Evolutionary conservation across 2,113 vertebrate genomes (phyloP), one percentile per base, ranked within the genome.

Genomic region (Eleginops maclovinus): DNA sequence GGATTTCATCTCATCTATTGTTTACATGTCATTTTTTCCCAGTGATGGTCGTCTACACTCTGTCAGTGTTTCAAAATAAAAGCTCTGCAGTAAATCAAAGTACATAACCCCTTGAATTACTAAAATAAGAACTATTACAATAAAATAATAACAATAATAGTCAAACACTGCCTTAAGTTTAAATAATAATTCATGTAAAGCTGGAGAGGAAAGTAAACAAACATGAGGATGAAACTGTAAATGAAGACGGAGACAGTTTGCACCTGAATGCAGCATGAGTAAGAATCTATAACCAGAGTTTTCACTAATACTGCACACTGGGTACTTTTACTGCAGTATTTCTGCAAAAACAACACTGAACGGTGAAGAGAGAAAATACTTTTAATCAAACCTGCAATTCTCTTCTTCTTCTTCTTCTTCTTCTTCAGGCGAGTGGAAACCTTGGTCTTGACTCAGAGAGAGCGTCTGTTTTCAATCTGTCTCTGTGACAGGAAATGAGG

Each of bases 391-490:
- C 86, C 86, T 31, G 28, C 28, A 31, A 31, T 31, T 31, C 28
- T 31, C 28, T 31, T 31, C 28, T 31, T 6, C 28, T 87, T 36
- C 17, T 46, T 28, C 16, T 15, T 50, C 9, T 53, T 0, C 14
- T 63, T 10, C 0, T 28, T 6, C 41, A 31, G 21, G 75, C 72
- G 75, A 85, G 79, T 85, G 86, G 79, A 85, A 86, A 83, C 56
- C 61, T 75, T n/a, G 78, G 72, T 71, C 68, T 78, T 68, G 64
- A 73, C 24, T 81, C 80, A 73, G 60, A 59, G 62, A 40, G 54
- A 46, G 66, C 58, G 78, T 86, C 83, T 88, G 88, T 90, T 90
- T 90, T 86, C 81, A 87, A 86, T 88, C 69, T 74, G 54, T 24
- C 26, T 24, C 50, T n/a, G 56, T n/a, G 4, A 70, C 64, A 86